Conservation (phyloP, 2,113 vertebrate genomes). For the Oplegnathus fasciatus region DNA sequence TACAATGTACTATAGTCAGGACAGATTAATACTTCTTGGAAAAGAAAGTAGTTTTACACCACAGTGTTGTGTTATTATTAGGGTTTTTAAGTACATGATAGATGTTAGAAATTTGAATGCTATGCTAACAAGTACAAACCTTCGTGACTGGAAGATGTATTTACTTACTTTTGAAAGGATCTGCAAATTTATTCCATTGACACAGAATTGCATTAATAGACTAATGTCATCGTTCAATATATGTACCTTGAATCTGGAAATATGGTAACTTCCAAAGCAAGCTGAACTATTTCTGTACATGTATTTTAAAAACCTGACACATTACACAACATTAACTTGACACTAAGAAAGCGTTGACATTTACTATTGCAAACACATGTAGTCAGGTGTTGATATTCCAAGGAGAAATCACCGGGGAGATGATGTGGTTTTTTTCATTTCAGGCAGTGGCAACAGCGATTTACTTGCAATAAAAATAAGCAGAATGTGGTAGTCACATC, state of each 20-base stretch:
- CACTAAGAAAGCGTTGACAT: neutral
- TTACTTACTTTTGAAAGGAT: neutral
- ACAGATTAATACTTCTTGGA: neutral
- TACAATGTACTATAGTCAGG: no score
- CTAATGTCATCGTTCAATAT: neutral
- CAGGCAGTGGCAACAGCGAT: neutral
- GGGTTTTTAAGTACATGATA: neutral
- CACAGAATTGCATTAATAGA: neutral
- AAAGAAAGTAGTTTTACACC: neutral
- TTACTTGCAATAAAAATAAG: constrained; percentile 13
- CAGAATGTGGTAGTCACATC: neutral
- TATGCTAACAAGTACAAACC: neutral
- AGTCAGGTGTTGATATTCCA: constrained; percentile 10
- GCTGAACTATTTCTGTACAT: neutral
- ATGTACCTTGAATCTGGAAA: neutral
- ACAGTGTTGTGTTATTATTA: no score
- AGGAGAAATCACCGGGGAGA: constrained; percentile 1
- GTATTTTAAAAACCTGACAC: constrained; percentile 4
- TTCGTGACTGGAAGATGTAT: neutral
- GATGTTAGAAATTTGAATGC: neutral
- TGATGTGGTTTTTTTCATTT: constrained; percentile 1
- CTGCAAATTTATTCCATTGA: neutral
- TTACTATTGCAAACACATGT: neutral
- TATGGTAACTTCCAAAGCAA: neutral
- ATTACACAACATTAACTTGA: neutral